Evolutionary conservation across 2,888 invertebrate species (phyloP).

Genomic region (Didymodactylos carnosus): DNA sequence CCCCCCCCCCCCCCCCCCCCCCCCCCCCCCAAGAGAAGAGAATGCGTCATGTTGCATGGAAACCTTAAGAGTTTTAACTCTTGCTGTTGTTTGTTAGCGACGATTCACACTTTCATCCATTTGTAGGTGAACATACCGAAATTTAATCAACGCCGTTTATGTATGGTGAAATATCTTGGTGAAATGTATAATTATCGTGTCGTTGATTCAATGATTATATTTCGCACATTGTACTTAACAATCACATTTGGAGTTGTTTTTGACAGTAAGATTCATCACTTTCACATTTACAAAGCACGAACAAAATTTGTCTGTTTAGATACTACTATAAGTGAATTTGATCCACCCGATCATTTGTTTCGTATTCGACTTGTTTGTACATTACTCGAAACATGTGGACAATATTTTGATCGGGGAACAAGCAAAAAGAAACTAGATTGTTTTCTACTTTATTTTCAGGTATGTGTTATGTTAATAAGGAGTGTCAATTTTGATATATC

Average conservation of each 20-base stretch:
- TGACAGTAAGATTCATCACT: conserved; percentile 42
- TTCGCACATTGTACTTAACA: conserved; percentile 58
- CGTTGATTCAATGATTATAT: conserved; percentile 72
- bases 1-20: too few species aligned
- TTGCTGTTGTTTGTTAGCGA: too few species aligned
- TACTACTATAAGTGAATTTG: conserved; percentile 17
- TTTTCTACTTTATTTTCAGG: conserved; percentile 68
- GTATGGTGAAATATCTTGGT: conserved; percentile 80
- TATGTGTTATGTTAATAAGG: neutral
- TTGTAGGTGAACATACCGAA: conserved; percentile 52
- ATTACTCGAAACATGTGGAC: conserved; percentile 75
- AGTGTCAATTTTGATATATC: neutral
- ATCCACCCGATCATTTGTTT: conserved; percentile 56
- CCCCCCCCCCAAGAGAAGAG: too few species aligned
- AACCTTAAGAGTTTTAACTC: too few species aligned
- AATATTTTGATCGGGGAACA: conserved; percentile 73
- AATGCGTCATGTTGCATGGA: too few species aligned
- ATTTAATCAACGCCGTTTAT: conserved; percentile 61
- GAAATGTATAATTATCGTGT: conserved; percentile 89
- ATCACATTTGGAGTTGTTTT: conserved; percentile 71
- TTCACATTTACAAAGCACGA: too few species aligned
- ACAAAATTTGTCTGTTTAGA: too few species aligned
- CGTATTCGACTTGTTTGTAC: conserved; percentile 65
- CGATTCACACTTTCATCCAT: too few species aligned
- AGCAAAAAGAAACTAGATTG: conserved; percentile 73